A percentile compares a stretch with the other conserved stretches of the same genome.
phyloP scores from a whole-genome alignment of 2,113 vertebrate genomes.

The Ailuropoda melanoleuca region DNA sequence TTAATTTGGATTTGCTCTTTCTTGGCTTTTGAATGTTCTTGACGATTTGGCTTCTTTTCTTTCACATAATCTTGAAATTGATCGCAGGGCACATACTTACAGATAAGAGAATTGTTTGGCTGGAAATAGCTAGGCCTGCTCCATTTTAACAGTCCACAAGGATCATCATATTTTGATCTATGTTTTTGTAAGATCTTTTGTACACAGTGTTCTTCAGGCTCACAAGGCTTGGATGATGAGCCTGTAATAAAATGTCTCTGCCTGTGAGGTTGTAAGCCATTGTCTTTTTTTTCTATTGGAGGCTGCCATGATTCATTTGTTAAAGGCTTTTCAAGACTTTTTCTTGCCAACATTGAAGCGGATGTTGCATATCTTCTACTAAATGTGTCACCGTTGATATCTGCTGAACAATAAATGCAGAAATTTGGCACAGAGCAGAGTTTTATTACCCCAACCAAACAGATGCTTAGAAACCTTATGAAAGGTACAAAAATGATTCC shows the following conservation, averaged over 20 bases:
- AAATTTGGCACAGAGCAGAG: slow-evolving; percentile 61
- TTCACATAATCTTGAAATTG: slow-evolving; percentile 71
- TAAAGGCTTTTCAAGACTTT: slow-evolving; percentile 66
- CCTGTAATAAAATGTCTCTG: slow-evolving; percentile 67
- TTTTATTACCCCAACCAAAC: slow-evolving; percentile 39
- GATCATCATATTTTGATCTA: slow-evolving; percentile 50
- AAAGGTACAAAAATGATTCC: not conserved
- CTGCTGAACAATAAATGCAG: slow-evolving; percentile 72
- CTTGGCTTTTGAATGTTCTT: slow-evolving; percentile 48
- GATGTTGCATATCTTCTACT: slow-evolving; percentile 67
- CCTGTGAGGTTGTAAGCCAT: slow-evolving; percentile 61
- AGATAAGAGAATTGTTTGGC: slow-evolving; percentile 68
- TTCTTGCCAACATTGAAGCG: slow-evolving; percentile 54
- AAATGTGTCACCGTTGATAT: slow-evolving; percentile 69
- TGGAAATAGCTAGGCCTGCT: slow-evolving; percentile 68
- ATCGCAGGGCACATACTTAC: slow-evolving; percentile 76
- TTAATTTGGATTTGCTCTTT: slow-evolving; percentile 73
- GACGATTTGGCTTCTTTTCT: slow-evolving; percentile 60
- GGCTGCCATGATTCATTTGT: slow-evolving; percentile 67
- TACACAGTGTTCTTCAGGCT: slow-evolving; percentile 20
- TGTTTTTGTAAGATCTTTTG: slow-evolving; percentile 34
- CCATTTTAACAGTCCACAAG: slow-evolving; percentile 32
- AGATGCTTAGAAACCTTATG: slow-evolving; percentile 31
- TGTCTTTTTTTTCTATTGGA: slow-evolving; percentile 61
- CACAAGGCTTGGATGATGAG: slow-evolving; percentile 39